Evolutionary conservation across 2,888 invertebrate genomes (phyloP).

Genomic region (Netelia virgata): DNA sequence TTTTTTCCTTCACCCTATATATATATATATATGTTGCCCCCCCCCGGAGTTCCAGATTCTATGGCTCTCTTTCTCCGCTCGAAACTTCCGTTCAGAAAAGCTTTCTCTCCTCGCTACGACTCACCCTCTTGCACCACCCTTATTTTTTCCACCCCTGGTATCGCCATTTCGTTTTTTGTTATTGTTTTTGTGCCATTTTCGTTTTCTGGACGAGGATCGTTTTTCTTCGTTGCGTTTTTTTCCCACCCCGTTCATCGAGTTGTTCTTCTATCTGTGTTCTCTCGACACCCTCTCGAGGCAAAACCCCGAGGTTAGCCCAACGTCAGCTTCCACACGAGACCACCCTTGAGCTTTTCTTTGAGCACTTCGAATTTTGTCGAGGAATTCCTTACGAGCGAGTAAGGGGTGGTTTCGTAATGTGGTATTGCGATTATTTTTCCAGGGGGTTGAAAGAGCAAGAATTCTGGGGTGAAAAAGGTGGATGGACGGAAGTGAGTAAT

Average conservation of each 20-base stretch:
- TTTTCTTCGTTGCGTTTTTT: slow-evolving; percentile 56
- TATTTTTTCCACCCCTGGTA: slow-evolving; percentile 57
- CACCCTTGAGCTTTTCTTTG: not conserved
- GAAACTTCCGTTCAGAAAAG: slow-evolving; percentile 58
- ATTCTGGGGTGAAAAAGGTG: not conserved
- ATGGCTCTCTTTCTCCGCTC: slow-evolving; percentile 72
- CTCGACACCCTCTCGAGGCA: slow-evolving; percentile 49
- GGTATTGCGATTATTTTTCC: slow-evolving; percentile 16
- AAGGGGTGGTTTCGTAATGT: not conserved
- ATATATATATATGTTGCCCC: slow-evolving; percentile 7
- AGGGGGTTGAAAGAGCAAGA: slow-evolving; percentile 2
- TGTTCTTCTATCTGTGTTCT: slow-evolving; percentile 30
- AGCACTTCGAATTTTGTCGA: slow-evolving; percentile 20
- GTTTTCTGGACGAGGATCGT: slow-evolving; percentile 61
- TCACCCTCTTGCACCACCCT: slow-evolving; percentile 40
- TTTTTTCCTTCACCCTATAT: slow-evolving; percentile 58
- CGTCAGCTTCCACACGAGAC: too few relatives aligned
- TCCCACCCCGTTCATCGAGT: slow-evolving; percentile 45
- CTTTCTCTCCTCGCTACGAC: slow-evolving; percentile 41
- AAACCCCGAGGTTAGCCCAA: not conserved
- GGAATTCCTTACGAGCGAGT: not conserved
- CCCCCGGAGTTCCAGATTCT: slow-evolving; percentile 55
- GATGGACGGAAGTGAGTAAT: not conserved
- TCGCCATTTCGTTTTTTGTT: slow-evolving; percentile 62
- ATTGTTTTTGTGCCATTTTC: slow-evolving; percentile 57